Conservation (phyloP, 2,797 vertebrate species). For the Myripristis murdjan region DNA sequence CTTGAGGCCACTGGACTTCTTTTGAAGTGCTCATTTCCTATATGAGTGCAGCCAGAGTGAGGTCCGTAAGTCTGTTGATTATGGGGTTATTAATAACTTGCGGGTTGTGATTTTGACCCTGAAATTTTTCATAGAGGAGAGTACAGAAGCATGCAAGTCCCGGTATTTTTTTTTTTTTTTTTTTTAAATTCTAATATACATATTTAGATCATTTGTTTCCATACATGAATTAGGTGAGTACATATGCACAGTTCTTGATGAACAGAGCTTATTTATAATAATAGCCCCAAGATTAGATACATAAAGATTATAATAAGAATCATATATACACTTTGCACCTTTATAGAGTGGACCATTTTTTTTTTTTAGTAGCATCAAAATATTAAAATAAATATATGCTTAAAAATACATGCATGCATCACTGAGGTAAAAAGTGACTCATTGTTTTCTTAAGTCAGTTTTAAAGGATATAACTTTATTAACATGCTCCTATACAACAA, state of each 20-base stretch:
- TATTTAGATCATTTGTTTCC: constrained; percentile 26
- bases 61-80: constrained; percentile 77
- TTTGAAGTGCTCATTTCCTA: constrained; percentile 73
- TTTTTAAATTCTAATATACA: constrained; percentile 24
- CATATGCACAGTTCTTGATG: constrained; percentile 11
- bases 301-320: too few species aligned
- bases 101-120: constrained; percentile 58
- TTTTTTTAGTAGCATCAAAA: constrained; percentile 5
- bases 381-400: background rate
- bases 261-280: constrained; percentile 16
- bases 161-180: constrained; percentile 1
- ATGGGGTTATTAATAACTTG: constrained; percentile 74
- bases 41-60: constrained; percentile 70
- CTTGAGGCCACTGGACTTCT: constrained; percentile 77
- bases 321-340: background rate
- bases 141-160: too few species aligned
- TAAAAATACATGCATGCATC: constrained; percentile 3
- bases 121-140: constrained; percentile 9
- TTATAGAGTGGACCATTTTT: constrained; percentile 1
- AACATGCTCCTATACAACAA: constrained; percentile 25
- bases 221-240: constrained; percentile 37
- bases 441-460: background rate
- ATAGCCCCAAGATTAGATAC: background rate
- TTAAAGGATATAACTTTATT: constrained; percentile 11
- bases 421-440: constrained; percentile 9